Evolutionary conservation across 2,797 vertebrate species (phyloP), one percentile per base, ranked within the genome.

Genomic region (Chloroceryle inda): DNA sequence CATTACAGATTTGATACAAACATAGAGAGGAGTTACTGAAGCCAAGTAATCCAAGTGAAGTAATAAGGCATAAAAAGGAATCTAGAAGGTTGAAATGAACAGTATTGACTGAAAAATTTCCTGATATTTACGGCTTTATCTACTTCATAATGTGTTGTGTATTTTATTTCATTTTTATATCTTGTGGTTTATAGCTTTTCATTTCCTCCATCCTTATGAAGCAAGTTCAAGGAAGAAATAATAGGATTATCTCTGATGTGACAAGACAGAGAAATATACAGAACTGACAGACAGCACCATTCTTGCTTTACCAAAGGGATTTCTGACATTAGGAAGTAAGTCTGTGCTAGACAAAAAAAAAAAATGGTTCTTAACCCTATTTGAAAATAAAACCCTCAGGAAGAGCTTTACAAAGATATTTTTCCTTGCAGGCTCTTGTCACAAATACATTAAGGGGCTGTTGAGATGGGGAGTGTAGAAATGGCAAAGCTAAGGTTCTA

Each of bases 181-280:
- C 38, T 63, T 24, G 81, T 81, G 42, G 16, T 94, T 96, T 90
- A 88, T 79, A 52, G 24, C 24, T 94, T 96, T 96, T 93, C 63
- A 82, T 96, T 95, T 94, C 83, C 64, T 94, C 88, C 16, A 22
- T 90, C 63, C 47, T 91, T 73, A 93, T 52, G 74, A 91, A 79
- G 16, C 0, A 6, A 91, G 27, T 79, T 89, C 83, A 77, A 67
- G 85, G 67, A 82, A 95, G 40, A 90, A 86, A 88, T 94, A 95
- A 94, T 92, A 94, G 33, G 88, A 96, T 96, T 96, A 90, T 87
- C 19, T 90, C 35, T 85, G 55, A 79, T 73, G 52, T 92, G 90
- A 87, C 80, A 93, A 94, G 93, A 87, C 44, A 73, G 50, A n/a
- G 90, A 90, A 93, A 92, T 78, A 63, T 80, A 71, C n/a, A 38